Evolutionary conservation across 1,140 invertebrate species (phyloP).

Genomic region (Drosophila obscura): DNA sequence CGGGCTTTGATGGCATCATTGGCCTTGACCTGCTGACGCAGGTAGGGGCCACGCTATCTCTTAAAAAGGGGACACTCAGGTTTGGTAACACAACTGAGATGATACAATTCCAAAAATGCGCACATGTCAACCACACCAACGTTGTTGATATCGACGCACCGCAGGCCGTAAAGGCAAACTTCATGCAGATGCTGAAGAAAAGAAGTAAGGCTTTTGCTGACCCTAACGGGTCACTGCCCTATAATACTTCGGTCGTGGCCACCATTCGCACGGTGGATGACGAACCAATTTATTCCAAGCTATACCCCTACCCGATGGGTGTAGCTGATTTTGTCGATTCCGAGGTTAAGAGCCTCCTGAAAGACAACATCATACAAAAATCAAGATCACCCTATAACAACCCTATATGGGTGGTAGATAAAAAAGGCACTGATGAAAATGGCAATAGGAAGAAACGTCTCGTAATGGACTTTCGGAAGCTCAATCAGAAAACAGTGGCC

Average conservation of each 20-base stretch:
- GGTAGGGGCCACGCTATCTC: neutral
- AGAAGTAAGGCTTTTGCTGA: neutral
- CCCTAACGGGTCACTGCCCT: neutral
- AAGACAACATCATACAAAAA: slow-evolving; percentile 17
- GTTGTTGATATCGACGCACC: too few species aligned
- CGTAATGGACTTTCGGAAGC: slow-evolving; percentile 71
- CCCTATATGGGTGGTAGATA: slow-evolving; percentile 51
- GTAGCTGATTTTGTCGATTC: slow-evolving; percentile 6
- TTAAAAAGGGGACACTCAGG: too few species aligned
- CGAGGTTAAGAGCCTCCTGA: slow-evolving; percentile 7
- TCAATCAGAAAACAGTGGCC: slow-evolving; percentile 71
- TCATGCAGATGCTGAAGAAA: too few species aligned
- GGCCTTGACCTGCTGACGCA: neutral
- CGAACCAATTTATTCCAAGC: slow-evolving; percentile 13
- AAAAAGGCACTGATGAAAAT: slow-evolving; percentile 38
- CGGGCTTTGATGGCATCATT: neutral
- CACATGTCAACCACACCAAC: too few species aligned
- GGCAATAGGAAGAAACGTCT: slow-evolving; percentile 28
- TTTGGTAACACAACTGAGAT: too few species aligned
- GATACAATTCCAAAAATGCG: too few species aligned
- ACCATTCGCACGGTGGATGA: neutral
- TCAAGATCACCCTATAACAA: too few species aligned
- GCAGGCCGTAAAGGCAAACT: too few species aligned
- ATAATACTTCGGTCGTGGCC: neutral
- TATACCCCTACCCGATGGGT: slow-evolving; percentile 4